phyloP scores from a whole-genome alignment of 2,113 vertebrate species.

The Parus major region DNA sequence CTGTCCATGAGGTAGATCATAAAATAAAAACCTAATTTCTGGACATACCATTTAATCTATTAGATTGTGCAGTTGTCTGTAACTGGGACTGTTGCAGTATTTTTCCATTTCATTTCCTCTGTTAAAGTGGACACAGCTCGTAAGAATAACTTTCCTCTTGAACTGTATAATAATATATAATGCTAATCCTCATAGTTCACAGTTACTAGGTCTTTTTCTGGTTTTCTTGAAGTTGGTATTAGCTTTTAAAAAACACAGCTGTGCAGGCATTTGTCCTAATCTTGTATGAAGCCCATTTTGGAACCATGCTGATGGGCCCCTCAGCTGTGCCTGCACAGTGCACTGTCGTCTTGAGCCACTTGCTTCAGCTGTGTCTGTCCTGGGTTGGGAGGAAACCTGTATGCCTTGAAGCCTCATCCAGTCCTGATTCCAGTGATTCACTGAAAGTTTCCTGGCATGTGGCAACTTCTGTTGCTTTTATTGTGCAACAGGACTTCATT shows the following conservation, averaged over 20 bases:
- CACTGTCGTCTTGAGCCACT: not conserved
- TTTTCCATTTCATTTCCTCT: not conserved
- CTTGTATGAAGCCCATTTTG: not conserved
- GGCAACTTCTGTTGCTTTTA: not conserved
- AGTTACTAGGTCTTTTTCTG: not conserved
- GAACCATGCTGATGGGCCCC: rapidly evolving
- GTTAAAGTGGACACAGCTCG: not conserved
- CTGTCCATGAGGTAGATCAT: not conserved
- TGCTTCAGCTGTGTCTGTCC: not conserved
- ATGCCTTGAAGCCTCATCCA: not conserved
- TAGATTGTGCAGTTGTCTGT: not conserved
- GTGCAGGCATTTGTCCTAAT: not conserved
- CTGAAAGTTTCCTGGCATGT: not conserved
- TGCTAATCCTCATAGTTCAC: not conserved
- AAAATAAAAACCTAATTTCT: constrained; percentile 1
- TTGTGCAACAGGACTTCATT: not conserved
- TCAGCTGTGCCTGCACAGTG: not conserved
- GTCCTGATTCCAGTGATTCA: not conserved
- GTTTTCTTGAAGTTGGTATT: not conserved
- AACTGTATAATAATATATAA: not conserved
- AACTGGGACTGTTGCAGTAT: not conserved
- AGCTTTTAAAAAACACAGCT: not conserved
- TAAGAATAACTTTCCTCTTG: not conserved
- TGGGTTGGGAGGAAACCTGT: rapidly evolving
- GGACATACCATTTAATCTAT: not conserved